Evolutionary conservation across 2,113 vertebrate genomes (phyloP), one percentile per base, ranked within the genome.

Genomic region (Phoxinus phoxinus): DNA sequence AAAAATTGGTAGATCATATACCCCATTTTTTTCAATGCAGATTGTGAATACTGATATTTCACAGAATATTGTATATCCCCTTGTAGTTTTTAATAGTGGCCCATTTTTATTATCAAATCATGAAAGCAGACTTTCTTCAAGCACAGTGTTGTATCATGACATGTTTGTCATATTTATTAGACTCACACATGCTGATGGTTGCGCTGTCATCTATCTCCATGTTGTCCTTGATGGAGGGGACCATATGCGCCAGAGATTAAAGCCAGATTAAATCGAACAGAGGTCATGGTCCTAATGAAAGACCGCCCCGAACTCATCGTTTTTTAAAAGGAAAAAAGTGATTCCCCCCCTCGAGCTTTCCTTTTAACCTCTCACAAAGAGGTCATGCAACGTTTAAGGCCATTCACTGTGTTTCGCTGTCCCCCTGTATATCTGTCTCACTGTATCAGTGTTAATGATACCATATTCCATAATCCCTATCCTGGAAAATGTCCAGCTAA

Each of bases 241-340:
- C 89, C 93, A 93, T 93, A 94, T 93, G 93, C 86, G 86, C 85
- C 72, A 59, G 72, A 92, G 93, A 93, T 94, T 93, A 93, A 88
- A 91, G 63, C 65, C 89, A 91, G 93, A 94, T 94, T 94, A 94
- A 91, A 86, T 90, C 84, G 75, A 73, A 69, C 72, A 86, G 85
- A 37, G 84, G 87, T 79, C 77, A 4, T 61, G 81, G 63, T 56
- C 74, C 61, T 89, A 88, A 91, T 90, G 90, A 92, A 90, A 88
- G 85, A 86, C 77, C 86, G 84, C 87, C 85, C 53, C 85, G 41
- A 3, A 82, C 72, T 87, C 89, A 87, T 71, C 85, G 67, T 85
- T 91, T 41, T 90, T 86, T 21, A 76, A 87, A 87, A 63, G n/a
- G 32, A 86, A 74, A 87, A 69, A 84, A 81, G 82, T 37, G 65